phyloP scores from a whole-genome alignment of 2,888 invertebrate genomes.

The Tenthredo notha region DNA sequence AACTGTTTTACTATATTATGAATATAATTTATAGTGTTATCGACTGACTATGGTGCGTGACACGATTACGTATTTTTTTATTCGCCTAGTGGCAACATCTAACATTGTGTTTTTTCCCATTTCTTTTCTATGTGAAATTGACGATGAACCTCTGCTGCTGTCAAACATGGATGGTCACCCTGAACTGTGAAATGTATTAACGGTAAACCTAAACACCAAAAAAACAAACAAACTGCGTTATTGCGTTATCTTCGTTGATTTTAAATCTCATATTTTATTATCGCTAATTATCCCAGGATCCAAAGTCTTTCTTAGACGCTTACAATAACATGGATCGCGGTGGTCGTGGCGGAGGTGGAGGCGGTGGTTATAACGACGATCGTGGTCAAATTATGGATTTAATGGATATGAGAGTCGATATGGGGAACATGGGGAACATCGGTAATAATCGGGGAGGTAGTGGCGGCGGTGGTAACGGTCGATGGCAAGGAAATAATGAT shows the following conservation, averaged over 20 bases:
- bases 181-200: slow-evolving; percentile 72
- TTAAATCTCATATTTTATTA: background rate
- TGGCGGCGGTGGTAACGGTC: slow-evolving; percentile 62
- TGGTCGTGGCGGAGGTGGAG: slow-evolving; percentile 75
- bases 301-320: slow-evolving; percentile 79
- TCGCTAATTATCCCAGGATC: slow-evolving; percentile 71
- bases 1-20: background rate
- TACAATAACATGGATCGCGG: slow-evolving; percentile 77
- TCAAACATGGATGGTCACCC: slow-evolving; percentile 77
- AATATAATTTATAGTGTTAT: slow-evolving; percentile 13
- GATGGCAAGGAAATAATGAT: slow-evolving; percentile 78
- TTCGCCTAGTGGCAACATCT: slow-evolving; percentile 66
- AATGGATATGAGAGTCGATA: slow-evolving; percentile 78
- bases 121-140: slow-evolving; percentile 79
- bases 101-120: slow-evolving; percentile 78
- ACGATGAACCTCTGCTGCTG: slow-evolving; percentile 78
- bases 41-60: slow-evolving; percentile 1
- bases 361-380: slow-evolving; percentile 74
- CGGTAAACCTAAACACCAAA: slow-evolving; percentile 63
- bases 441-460: slow-evolving; percentile 67
- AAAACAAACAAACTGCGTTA: background rate
- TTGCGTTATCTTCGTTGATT: slow-evolving; percentile 48
- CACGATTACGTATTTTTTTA: background rate
- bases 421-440: slow-evolving; percentile 73
- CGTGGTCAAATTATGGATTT: slow-evolving; percentile 77